These are phyloP conservation scores for Bombus huntii DNA, from an alignment of 1,140 invertebrate genomes.

Conservation along the genomic window DNA sequence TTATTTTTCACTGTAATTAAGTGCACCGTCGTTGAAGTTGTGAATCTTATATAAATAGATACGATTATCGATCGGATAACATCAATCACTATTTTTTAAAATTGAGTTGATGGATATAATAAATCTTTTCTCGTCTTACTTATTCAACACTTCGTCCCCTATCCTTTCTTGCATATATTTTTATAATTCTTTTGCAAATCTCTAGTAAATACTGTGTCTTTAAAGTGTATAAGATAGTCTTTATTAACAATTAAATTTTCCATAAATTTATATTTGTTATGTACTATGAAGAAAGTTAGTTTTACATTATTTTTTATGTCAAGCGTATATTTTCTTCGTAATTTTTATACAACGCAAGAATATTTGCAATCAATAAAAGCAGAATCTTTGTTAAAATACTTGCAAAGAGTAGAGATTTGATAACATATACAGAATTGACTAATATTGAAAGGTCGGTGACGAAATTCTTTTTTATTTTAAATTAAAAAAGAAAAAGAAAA, in stretches of 20 bases:
- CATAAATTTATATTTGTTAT: neutral
- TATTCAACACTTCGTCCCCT: neutral
- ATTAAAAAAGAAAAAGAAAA: neutral
- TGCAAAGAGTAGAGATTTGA: neutral
- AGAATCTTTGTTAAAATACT: neutral
- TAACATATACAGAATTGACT: neutral
- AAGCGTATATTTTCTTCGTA: neutral
- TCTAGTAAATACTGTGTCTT: neutral
- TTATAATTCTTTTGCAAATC: neutral
- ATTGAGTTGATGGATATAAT: neutral
- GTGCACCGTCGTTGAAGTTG: neutral
- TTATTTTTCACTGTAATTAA: neutral
- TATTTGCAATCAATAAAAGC: neutral
- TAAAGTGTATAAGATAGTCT: neutral
- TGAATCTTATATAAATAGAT: neutral
- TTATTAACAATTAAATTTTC: neutral
- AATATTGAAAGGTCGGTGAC: neutral
- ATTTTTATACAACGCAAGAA: neutral
- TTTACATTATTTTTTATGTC: neutral
- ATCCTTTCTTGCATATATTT: neutral
- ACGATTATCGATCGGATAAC: constrained; percentile 27
- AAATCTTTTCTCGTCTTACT: neutral
- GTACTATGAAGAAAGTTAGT: too few relatives aligned
- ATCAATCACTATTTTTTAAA: constrained; percentile 4
- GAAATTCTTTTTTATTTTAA: neutral